These are phyloP conservation scores for Tokudaia tokunoshimensis DNA, from an alignment of 2,797 vertebrate species.

Conservation along the genomic window DNA sequence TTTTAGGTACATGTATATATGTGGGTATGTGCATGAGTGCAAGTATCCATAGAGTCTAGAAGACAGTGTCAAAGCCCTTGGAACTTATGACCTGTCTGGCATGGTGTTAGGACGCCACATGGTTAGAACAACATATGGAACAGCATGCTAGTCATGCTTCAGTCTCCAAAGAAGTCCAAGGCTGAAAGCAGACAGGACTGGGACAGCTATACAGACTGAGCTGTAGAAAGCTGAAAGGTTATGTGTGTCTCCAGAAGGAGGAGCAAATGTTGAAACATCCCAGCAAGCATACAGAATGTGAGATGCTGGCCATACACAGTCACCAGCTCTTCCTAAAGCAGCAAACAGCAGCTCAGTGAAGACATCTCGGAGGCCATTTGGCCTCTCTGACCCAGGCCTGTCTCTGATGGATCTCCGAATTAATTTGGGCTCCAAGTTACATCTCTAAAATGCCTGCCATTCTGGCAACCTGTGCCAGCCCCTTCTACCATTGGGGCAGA, in stretches of 20 bases:
- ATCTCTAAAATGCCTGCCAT: not conserved
- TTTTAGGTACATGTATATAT: not conserved
- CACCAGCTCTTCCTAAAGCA: not conserved
- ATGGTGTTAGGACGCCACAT: not conserved
- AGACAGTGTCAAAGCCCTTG: not conserved
- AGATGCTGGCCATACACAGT: not conserved
- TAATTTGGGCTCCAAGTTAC: not conserved
- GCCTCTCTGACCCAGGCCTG: not conserved
- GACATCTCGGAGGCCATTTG: not conserved
- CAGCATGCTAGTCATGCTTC: not conserved
- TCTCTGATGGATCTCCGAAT: not conserved
- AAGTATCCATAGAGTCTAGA: not conserved
- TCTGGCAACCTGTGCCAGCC: not conserved
- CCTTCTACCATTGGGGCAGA: not conserved
- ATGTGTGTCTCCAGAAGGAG: not conserved
- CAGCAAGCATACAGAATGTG: not conserved
- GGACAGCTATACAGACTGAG: not conserved
- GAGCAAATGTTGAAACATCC: not conserved
- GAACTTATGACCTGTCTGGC: not conserved
- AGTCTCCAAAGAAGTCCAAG: not conserved
- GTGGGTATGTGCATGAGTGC: not conserved
- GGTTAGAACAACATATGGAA: not conserved
- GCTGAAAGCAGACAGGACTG: not conserved
- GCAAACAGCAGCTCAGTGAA: not conserved
- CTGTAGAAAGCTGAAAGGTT: not conserved